A percentile compares a stretch with the other conserved stretches of the same genome.
phyloP scores from a whole-genome alignment of 2,888 invertebrate genomes.

The Exephanes ischioxanthus region DNA sequence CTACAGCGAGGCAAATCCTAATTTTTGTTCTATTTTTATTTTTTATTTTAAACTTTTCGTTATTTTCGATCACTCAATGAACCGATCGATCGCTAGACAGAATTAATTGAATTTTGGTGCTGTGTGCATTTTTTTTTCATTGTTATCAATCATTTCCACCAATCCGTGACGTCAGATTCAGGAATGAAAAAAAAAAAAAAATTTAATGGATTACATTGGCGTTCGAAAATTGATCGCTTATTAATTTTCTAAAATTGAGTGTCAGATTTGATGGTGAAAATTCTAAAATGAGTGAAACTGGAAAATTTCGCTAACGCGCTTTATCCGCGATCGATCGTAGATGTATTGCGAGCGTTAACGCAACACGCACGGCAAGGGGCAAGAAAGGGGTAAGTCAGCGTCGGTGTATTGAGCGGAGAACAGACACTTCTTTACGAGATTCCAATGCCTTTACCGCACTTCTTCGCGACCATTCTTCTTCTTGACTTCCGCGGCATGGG shows the following conservation, averaged over 20 bases:
- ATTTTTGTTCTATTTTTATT: not conserved
- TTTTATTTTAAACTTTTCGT: slow-evolving; percentile 12
- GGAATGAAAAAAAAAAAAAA: too few species aligned
- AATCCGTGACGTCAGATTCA: too few species aligned
- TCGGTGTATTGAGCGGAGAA: not conserved
- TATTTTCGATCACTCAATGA: slow-evolving; percentile 43
- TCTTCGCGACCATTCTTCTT: not conserved
- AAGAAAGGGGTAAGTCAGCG: too few species aligned
- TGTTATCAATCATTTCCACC: not conserved
- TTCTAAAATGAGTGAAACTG: not conserved
- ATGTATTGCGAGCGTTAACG: too few species aligned
- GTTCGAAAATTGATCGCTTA: not conserved
- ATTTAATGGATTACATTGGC: too few species aligned
- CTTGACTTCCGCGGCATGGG: not conserved
- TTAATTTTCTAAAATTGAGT: too few species aligned
- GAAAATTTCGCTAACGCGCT: not conserved
- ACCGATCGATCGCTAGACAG: slow-evolving; percentile 18
- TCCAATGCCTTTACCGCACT: not conserved
- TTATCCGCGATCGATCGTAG: not conserved
- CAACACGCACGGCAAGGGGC: too few species aligned
- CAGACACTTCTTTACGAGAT: not conserved
- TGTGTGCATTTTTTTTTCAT: slow-evolving; percentile 7
- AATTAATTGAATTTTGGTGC: not conserved
- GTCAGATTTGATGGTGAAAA: not conserved
- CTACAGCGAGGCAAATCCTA: slow-evolving; percentile 6